phyloP scores from a whole-genome alignment of 2,797 vertebrate species.

The Pseudopleuronectes americanus region DNA sequence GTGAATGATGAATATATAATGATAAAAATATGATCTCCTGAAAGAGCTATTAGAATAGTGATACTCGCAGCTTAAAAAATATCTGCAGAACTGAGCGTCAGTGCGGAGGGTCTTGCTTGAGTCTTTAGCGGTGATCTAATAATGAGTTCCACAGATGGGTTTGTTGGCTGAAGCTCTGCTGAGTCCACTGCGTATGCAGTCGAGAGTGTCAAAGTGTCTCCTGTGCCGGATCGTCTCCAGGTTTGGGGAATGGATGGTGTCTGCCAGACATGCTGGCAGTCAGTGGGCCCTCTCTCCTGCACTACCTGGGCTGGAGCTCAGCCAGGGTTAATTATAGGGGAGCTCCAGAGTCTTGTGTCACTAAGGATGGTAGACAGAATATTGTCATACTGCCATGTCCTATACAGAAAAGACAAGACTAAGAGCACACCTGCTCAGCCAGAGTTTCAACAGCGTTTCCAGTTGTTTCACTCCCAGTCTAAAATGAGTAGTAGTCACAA shows the following conservation, averaged over 20 bases:
- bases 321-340: slow-evolving; percentile 90
- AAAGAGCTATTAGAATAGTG: slow-evolving; percentile 5
- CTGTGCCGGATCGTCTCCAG: slow-evolving; percentile 82
- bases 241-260: slow-evolving; percentile 80
- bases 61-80: slow-evolving; percentile 29
- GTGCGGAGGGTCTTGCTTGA: slow-evolving; percentile 64
- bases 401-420: slow-evolving; percentile 81
- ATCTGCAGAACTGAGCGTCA: slow-evolving; percentile 40
- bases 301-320: slow-evolving; percentile 85
- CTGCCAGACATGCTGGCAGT: slow-evolving; percentile 86
- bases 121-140: slow-evolving; percentile 78
- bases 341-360: slow-evolving; percentile 84
- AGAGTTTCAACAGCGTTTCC: slow-evolving; percentile 44
- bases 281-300: slow-evolving; percentile 72
- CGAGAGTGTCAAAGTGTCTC: slow-evolving; percentile 85
- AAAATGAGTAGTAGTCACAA: slow-evolving; percentile 35
- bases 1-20: not conserved
- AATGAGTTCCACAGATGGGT: slow-evolving; percentile 84
- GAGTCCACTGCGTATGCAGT: slow-evolving; percentile 74
- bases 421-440: slow-evolving; percentile 74
- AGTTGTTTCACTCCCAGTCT: slow-evolving; percentile 42
- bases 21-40: not conserved
- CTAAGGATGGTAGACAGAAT: slow-evolving; percentile 79
- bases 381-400: slow-evolving; percentile 86
- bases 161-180: slow-evolving; percentile 77